phyloP scores from a whole-genome alignment of 2,888 invertebrate species.

The Deilephila porcellus region DNA sequence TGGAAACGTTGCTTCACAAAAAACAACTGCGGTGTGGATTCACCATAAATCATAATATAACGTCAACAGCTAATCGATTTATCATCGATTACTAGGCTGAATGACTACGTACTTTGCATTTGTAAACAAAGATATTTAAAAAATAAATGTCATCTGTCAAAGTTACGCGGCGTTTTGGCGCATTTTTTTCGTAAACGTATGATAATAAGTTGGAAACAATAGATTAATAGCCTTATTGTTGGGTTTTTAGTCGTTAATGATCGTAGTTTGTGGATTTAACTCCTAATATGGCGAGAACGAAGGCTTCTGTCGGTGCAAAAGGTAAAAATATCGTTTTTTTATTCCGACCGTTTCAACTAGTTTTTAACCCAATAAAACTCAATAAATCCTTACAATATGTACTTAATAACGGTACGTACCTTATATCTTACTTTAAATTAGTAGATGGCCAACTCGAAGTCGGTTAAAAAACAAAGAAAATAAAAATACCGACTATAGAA shows the following conservation, averaged over 20 bases:
- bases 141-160: not conserved
- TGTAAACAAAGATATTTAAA: not conserved
- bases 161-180: conserved; percentile 1
- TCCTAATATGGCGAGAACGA: conserved; percentile 9
- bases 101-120: not conserved
- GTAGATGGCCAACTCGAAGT: too few species aligned
- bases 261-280: too few species aligned
- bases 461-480: too few species aligned
- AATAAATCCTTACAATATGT: too few species aligned
- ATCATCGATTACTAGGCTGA: not conserved
- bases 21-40: too few species aligned
- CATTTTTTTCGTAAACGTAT: conserved; percentile 8
- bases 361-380: not conserved
- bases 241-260: too few species aligned
- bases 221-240: not conserved
- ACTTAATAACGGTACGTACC: too few species aligned
- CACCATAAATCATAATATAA: too few species aligned
- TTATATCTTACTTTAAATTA: too few species aligned
- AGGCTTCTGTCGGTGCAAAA: conserved; percentile 5
- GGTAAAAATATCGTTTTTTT: not conserved
- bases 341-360: not conserved
- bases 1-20: too few species aligned
- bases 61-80: too few species aligned
- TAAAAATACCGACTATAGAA: too few species aligned
- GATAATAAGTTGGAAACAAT: conserved; percentile 4